Percentiles rank a stretch among this genome's conserved stretches.
Evolutionary conservation across 1,140 invertebrate genomes (phyloP).

Genomic region (Sipha flava): DNA sequence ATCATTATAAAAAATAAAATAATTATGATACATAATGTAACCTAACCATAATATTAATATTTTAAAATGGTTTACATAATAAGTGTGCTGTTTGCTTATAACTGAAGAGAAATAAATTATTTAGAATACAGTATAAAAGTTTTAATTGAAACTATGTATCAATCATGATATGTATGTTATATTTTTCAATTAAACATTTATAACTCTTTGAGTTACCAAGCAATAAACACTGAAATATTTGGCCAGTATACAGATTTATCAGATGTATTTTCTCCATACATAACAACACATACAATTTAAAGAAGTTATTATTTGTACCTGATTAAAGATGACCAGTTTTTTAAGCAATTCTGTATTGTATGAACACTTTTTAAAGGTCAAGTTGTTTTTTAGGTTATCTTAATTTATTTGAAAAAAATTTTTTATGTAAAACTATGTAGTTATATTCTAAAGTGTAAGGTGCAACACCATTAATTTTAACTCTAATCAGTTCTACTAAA

Average conservation of each 20-base stretch:
- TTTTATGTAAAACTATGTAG: not conserved
- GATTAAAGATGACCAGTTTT: not conserved
- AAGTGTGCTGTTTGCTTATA: not conserved
- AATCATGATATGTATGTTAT: not conserved
- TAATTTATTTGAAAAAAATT: not conserved
- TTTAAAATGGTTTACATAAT: not conserved
- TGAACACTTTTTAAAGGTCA: not conserved
- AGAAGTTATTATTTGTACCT: constrained; percentile 18
- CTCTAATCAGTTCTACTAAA: not conserved
- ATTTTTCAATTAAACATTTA: not conserved
- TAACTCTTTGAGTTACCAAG: constrained; percentile 2
- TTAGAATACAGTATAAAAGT: not conserved
- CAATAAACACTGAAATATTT: constrained; percentile 16
- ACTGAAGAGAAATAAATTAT: constrained; percentile 17
- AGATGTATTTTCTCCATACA: constrained; percentile 22
- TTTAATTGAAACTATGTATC: not conserved
- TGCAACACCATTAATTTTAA: constrained; percentile 2
- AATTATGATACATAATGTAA: not conserved
- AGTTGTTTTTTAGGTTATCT: not conserved
- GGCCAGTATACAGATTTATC: constrained; percentile 19
- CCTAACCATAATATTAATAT: not conserved
- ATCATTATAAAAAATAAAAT: not conserved
- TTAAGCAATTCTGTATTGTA: constrained; percentile 1
- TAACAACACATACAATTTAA: constrained; percentile 7
- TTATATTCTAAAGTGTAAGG: constrained; percentile 19